Conservation (phyloP, 2,113 vertebrate species). For the Axis porcinus region DNA sequence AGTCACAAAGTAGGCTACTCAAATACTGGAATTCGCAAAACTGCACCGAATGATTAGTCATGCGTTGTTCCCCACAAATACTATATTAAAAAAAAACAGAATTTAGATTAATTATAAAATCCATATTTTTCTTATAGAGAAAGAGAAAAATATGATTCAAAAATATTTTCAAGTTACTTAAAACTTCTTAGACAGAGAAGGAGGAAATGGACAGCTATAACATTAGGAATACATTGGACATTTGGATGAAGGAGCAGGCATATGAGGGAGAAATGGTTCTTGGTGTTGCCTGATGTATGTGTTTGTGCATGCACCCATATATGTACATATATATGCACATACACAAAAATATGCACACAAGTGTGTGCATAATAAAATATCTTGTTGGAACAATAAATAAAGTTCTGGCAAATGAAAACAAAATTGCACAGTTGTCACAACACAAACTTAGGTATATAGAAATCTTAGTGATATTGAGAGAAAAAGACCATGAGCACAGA, state of each 20-base stretch:
- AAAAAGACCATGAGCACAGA: background rate
- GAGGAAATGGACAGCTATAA: background rate
- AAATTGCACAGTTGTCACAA: background rate
- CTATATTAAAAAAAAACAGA: background rate
- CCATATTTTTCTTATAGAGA: background rate
- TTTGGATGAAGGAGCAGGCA: background rate
- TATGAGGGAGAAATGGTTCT: background rate
- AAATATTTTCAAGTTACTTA: background rate
- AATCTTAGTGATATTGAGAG: background rate
- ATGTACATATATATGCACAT: background rate
- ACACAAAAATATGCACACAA: rapidly evolving
- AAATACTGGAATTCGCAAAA: background rate
- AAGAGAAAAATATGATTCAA: background rate
- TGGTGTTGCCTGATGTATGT: background rate
- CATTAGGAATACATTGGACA: background rate
- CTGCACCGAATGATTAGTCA: background rate
- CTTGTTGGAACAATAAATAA: background rate
- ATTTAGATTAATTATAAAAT: background rate
- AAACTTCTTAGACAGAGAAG: background rate
- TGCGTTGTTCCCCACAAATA: background rate
- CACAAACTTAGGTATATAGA: background rate
- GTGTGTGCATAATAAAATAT: background rate
- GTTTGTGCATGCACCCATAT: background rate
- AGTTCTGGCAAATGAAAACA: background rate
- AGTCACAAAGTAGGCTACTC: background rate